Conservation (phyloP, 1,140 invertebrate species). For the Nasonia longicornis region DNA sequence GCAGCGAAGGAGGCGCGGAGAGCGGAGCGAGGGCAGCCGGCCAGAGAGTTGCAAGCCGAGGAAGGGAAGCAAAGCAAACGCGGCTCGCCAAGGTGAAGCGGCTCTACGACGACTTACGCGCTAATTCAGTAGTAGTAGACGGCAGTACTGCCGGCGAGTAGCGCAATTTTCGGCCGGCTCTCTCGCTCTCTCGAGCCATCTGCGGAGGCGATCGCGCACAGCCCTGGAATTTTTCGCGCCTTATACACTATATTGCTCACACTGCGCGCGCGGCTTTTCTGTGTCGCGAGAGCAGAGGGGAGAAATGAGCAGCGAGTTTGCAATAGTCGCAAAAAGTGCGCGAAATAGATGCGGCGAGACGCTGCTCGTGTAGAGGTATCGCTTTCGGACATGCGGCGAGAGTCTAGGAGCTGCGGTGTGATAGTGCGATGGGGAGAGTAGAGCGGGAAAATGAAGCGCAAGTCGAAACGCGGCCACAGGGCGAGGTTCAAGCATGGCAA, state of each 20-base stretch:
- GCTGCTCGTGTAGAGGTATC: not conserved
- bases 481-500: not conserved
- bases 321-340: not conserved
- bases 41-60: conserved; percentile 10
- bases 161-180: not conserved
- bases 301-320: not conserved
- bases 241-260: too few species aligned
- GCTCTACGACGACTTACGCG: not conserved
- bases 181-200: conserved; percentile 4
- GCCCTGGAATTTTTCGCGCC: not conserved
- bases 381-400: not conserved
- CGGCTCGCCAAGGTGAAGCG: conserved; percentile 43
- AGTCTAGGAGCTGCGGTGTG: not conserved
- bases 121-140: conserved; percentile 25
- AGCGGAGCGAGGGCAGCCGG: conserved; percentile 41
- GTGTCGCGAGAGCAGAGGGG: not conserved
- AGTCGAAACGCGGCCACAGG: conserved; percentile 18
- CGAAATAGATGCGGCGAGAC: not conserved
- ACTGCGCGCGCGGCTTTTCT: not conserved
- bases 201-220: not conserved
- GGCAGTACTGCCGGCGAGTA: not conserved
- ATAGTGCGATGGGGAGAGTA: not conserved
- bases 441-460: conserved; percentile 34
- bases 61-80: conserved; percentile 24
- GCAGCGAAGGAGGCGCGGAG: not conserved